Base-by-base conservation (phyloP, 2,888 invertebrate species). In the Herminia tarsipennalis region DNA sequence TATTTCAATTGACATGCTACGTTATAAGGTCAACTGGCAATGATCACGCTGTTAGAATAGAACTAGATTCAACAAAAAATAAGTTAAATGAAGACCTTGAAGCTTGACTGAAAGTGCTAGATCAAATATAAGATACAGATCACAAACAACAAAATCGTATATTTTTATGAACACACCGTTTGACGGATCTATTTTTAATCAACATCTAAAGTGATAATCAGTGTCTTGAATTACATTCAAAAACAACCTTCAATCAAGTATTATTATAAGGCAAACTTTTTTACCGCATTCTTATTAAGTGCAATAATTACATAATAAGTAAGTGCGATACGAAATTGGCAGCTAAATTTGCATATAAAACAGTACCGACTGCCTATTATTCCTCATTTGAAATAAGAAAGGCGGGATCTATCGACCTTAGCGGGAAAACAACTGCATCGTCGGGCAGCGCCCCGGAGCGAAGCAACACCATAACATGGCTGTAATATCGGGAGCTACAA, bases 401-500 rank as follows among this genome's bases (percentile, higher is more conserved):
- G 29, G 43, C 43, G 24, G 34, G 53, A 42, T 41, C 35, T 10
- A 14, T 3, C 10, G 62, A 49, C 76, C 62, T 62, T 73, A 78
- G 54, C 62, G 58, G 40, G 70, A 83, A 53, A 70, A 48, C 58
- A 40, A 29, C 54, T 58, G 60, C 61, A 73, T 61, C 63, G 42
- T 55, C 63, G 66, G 60, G 63, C 67, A 76, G 82, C 82, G 77
- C 84, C 86, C 82, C 73, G 77, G 75, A 83, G 83, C 81, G 77
- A 68, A 61, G 68, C 71, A 69, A 73, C 75, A 70, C 81, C 77
- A 82, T 79, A 80, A 85, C 82, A 84, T 79, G 81, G 73, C 82
- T 73, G 76, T 80, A 79, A 81, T 83, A 82, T 83, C 83, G 70
- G 87, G 83, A 87, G 88, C 84, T 68, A 74, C 71, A 74, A 69